Evolutionary conservation across 2,797 vertebrate species (phyloP).

Genomic region (Macropus fuliginosus): DNA sequence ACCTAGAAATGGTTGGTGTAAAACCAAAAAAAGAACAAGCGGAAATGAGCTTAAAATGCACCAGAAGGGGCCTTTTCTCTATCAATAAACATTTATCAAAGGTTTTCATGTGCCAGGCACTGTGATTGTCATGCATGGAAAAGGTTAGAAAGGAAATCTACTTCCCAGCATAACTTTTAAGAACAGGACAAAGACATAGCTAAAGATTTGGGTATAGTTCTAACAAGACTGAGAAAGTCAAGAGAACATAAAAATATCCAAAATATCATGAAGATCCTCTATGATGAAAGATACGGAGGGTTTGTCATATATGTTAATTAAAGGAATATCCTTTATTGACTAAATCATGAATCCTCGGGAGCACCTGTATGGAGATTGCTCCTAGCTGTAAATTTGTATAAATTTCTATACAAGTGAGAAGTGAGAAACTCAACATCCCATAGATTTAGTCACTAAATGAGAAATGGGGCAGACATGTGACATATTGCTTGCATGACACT

Average conservation of each 20-base stretch:
- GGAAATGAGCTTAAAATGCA: background rate
- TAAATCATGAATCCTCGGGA: background rate
- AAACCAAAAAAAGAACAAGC: background rate
- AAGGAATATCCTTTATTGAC: background rate
- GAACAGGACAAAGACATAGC: background rate
- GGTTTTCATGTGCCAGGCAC: background rate
- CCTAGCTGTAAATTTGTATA: background rate
- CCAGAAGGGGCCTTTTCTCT: background rate
- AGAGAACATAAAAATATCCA: background rate
- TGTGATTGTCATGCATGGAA: background rate
- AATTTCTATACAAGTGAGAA: background rate
- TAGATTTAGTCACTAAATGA: background rate
- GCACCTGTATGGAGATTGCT: background rate
- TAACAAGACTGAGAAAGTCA: background rate
- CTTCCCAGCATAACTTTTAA: background rate
- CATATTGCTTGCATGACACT: background rate
- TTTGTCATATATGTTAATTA: background rate
- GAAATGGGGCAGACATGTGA: background rate
- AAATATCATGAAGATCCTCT: background rate
- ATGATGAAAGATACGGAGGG: conserved; percentile 28
- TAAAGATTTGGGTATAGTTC: background rate
- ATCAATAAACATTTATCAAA: background rate
- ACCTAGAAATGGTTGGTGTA: background rate
- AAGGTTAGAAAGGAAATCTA: background rate
- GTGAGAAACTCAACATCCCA: conserved; percentile 33